Percentiles rank a stretch among this genome's conserved stretches.
These are phyloP conservation scores for Cecidostiba fungosa DNA, from an alignment of 2,888 invertebrate species.

Conservation along the genomic window DNA sequence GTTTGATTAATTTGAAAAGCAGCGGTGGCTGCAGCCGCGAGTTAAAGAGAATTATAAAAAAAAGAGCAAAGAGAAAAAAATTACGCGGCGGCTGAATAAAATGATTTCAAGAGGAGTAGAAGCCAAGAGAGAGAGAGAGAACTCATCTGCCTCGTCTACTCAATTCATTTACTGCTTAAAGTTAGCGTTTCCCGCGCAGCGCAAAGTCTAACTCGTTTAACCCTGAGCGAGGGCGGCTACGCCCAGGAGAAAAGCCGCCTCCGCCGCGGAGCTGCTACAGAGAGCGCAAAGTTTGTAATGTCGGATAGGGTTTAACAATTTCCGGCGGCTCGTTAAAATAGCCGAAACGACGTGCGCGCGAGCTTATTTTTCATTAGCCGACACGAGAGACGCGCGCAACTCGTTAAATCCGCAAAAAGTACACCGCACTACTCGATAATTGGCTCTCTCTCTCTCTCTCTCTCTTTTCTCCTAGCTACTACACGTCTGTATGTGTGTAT, in stretches of 20 bases:
- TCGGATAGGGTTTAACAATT: constrained; percentile 64
- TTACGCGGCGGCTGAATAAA: constrained; percentile 38
- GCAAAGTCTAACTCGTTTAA: constrained; percentile 67
- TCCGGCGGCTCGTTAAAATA: constrained; percentile 63
- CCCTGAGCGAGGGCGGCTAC: constrained; percentile 55
- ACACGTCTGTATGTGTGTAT: neutral
- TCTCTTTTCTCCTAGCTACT: neutral
- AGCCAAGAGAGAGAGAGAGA: constrained; percentile 11
- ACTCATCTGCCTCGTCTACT: constrained; percentile 60
- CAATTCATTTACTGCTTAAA: constrained; percentile 68
- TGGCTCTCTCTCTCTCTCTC: neutral
- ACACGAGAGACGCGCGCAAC: neutral
- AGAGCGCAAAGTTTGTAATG: constrained; percentile 62
- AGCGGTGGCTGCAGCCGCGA: neutral
- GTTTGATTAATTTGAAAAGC: constrained; percentile 10
- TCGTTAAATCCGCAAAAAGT: constrained; percentile 12
- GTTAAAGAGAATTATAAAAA: neutral
- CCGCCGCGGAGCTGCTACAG: constrained; percentile 18
- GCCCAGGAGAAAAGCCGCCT: constrained; percentile 14
- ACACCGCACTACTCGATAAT: neutral
- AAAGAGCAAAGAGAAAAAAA: constrained; percentile 20
- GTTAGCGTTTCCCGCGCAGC: constrained; percentile 62
- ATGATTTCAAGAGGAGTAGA: constrained; percentile 40
- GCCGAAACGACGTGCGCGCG: constrained; percentile 51
- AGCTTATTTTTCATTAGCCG: constrained; percentile 46